Base-by-base conservation (phyloP, 2,113 vertebrate genomes). In the Pachyramphus minor region DNA sequence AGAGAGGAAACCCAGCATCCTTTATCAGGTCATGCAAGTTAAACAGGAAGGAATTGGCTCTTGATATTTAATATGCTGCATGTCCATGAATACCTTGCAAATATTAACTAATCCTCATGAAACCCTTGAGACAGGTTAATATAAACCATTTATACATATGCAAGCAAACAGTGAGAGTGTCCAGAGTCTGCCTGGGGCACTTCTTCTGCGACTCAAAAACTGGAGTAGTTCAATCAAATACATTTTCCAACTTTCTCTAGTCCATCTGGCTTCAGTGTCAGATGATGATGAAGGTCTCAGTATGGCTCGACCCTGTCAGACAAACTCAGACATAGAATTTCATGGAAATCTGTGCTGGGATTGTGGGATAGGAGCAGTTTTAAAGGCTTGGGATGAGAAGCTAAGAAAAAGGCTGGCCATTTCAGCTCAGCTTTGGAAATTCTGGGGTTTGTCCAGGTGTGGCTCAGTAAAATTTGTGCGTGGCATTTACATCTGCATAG, bases 41-140 rank as follows among this genome's bases (percentile, higher is more conserved):
- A 66, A 86, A 71, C 45, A 75, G 64, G 76, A 89, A 90, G 52
- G 58, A 95, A 64, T 56, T 45, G 44, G 60, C 60, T 84, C 47
- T 45, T 0, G 0, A 25, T 78, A 53, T 22, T 91, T 77, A 63
- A 67, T 13, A 15, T 22, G 39, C 52, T 75, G 27, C 52, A 49
- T 44, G 79, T 30, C 64, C 37, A 27, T 15, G 31, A 87, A 64
- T 24, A 30, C 13, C n/a, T 75, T 76, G 50, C 56, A 93, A 87
- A 72, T 68, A 68, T 74, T 91, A 94, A 83, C 85, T 90, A 89
- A 93, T 78, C 66, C 73, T 92, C 73, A 45, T 39, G 68, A 93
- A 93, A 12, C 27, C 60, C 44, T 23, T 35, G 85, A 94, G 73
- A 68, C 12, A 56, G 37, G 52, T 94, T 87, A 92, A 92, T 64